These are phyloP conservation scores for Prunella strophiata DNA, from an alignment of 2,797 vertebrate genomes.

Conservation along the genomic window DNA sequence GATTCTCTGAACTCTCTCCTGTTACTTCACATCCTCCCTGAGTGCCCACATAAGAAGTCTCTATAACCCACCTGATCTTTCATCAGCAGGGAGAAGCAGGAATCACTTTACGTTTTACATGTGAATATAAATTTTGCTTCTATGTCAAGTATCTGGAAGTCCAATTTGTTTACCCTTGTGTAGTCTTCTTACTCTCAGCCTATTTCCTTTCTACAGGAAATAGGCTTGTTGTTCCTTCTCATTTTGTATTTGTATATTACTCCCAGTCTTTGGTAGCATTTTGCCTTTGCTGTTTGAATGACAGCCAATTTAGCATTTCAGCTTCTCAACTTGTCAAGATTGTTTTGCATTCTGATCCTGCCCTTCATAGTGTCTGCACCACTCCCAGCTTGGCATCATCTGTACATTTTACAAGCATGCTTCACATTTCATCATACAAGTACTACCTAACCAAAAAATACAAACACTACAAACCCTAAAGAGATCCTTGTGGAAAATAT, in stretches of 20 bases:
- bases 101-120: not conserved
- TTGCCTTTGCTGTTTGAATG: constrained; percentile 9
- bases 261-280: not conserved
- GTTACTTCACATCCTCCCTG: not conserved
- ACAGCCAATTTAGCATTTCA: not conserved
- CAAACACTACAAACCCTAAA: not conserved
- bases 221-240: not conserved
- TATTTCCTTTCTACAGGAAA: not conserved
- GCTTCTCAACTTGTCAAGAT: constrained; percentile 5
- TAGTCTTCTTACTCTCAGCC: not conserved
- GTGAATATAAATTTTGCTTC: not conserved
- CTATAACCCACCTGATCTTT: not conserved
- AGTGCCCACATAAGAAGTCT: not conserved
- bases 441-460: not conserved
- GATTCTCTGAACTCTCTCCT: not conserved
- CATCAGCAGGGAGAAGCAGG: not conserved
- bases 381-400: not conserved
- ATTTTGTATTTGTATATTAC: not conserved
- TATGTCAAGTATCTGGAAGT: not conserved
- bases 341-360: constrained; percentile 5
- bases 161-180: not conserved
- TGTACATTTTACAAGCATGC: not conserved
- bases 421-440: not conserved
- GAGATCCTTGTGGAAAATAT: not conserved
- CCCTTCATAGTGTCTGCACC: not conserved